Percentiles rank a stretch among this genome's conserved stretches.
phyloP scores from a whole-genome alignment of 1,140 invertebrate genomes.

The Drosophila lacteicornis region DNA sequence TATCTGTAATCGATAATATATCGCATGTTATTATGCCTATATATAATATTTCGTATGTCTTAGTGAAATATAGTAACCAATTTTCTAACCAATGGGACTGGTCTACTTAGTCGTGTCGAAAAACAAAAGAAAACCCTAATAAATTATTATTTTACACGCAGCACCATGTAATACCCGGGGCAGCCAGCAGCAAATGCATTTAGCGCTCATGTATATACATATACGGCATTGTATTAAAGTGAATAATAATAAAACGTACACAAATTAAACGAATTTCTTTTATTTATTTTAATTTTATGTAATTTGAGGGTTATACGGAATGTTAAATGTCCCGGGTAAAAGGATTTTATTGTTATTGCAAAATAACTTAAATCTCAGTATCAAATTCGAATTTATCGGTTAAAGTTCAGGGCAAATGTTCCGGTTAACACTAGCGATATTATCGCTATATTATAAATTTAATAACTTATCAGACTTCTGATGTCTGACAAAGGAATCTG shows the following conservation, averaged over 20 bases:
- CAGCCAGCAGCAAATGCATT: constrained; percentile 29
- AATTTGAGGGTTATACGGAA: not conserved
- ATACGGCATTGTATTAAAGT: constrained; percentile 51
- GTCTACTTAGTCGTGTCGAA: constrained; percentile 80
- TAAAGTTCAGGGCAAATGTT: not conserved
- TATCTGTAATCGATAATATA: constrained; percentile 7
- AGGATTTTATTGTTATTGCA: not conserved
- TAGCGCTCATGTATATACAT: constrained; percentile 34
- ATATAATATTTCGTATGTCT: constrained; percentile 53
- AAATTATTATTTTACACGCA: constrained; percentile 64
- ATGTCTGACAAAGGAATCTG: too few species aligned
- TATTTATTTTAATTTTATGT: not conserved
- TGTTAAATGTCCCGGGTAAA: not conserved
- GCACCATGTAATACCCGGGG: constrained; percentile 16
- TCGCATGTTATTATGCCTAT: constrained; percentile 41
- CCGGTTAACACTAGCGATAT: too few species aligned
- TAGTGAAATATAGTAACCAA: constrained; percentile 79
- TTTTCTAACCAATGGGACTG: constrained; percentile 83
- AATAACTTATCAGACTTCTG: too few species aligned
- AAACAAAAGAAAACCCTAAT: constrained; percentile 48
- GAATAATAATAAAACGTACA: constrained; percentile 43
- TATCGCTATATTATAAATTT: too few species aligned
- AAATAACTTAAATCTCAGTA: too few species aligned
- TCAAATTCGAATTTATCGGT: not conserved
- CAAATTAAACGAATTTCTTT: not conserved